Conservation (phyloP, 2,797 vertebrate species). For the Ispidina lecontei region DNA sequence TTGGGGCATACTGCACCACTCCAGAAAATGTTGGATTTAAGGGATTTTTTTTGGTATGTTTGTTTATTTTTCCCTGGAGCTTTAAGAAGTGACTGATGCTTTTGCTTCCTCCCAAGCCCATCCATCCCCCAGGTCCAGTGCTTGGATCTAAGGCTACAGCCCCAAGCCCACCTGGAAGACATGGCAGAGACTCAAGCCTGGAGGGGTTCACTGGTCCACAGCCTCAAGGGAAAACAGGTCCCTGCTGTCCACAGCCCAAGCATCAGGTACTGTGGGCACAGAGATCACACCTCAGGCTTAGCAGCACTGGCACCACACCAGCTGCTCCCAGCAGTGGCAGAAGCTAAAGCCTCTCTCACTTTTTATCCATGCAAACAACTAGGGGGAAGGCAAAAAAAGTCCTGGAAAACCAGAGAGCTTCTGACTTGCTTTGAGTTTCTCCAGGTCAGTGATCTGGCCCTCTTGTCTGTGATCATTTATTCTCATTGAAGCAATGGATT, state of each 20-base stretch:
- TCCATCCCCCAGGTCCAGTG: no score
- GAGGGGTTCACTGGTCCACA: neutral
- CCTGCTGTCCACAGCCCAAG: accelerated
- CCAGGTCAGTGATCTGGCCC: neutral
- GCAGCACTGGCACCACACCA: accelerated
- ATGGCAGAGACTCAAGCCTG: neutral
- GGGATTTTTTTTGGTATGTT: no score
- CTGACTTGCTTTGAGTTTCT: neutral
- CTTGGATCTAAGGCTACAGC: neutral
- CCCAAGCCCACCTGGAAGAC: neutral
- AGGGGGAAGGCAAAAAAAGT: neutral
- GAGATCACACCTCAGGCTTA: neutral
- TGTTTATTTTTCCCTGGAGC: neutral
- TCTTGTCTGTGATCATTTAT: slow-evolving; percentile 17
- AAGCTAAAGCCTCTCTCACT: neutral
- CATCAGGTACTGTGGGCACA: neutral
- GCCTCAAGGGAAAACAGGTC: neutral
- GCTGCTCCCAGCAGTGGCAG: neutral
- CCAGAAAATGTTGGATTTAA: neutral
- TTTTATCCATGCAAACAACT: neutral
- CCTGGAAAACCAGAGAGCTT: neutral
- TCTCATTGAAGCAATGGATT: slow-evolving; percentile 4
- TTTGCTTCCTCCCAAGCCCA: neutral
- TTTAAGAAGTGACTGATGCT: accelerated
- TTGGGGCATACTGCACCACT: accelerated